These are phyloP conservation scores for Apus apus DNA, from an alignment of 2,113 vertebrate genomes.

Conservation along the genomic window DNA sequence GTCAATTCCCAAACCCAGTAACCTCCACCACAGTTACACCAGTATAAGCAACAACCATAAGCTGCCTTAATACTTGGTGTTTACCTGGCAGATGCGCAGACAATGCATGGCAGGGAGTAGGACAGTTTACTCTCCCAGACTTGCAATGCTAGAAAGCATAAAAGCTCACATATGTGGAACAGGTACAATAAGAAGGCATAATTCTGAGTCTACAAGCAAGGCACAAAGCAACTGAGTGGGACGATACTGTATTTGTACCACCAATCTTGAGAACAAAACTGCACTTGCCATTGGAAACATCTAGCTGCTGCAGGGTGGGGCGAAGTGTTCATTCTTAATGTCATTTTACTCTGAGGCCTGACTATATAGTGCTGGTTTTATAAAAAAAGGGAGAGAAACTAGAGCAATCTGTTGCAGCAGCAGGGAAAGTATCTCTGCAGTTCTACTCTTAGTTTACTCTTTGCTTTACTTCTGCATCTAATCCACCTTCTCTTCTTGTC, in stretches of 20 bases:
- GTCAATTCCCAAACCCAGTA: neutral
- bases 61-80: neutral
- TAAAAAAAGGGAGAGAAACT: neutral
- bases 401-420: neutral
- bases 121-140: neutral
- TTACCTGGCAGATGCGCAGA: neutral
- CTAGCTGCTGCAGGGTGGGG: neutral
- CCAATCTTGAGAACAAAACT: neutral
- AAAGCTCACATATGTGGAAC: neutral
- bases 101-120: fast-evolving
- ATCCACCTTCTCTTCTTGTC: neutral
- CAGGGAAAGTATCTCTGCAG: neutral
- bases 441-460: neutral
- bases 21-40: neutral
- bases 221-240: neutral
- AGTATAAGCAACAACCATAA: fast-evolving
- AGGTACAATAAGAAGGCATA: neutral
- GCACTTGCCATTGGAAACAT: neutral
- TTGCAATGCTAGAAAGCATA: neutral
- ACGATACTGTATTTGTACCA: neutral
- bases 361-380: neutral
- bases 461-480: neutral
- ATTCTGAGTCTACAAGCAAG: neutral
- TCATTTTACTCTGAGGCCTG: neutral
- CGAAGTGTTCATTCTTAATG: neutral